Conservation (phyloP, 92 coral and sea anemone species). For the Umimayanthus kanabou region DNA sequence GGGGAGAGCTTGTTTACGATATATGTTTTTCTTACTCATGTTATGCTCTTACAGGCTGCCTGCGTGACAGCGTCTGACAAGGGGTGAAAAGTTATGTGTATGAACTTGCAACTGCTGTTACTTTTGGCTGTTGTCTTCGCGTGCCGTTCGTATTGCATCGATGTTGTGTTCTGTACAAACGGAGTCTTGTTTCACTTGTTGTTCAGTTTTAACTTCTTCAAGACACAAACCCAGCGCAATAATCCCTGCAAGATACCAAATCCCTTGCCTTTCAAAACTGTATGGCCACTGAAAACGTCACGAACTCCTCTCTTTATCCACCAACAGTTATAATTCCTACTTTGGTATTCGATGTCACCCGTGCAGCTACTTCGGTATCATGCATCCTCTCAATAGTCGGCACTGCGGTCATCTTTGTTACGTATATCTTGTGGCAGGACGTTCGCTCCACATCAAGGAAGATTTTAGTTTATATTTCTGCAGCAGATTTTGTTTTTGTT, state of each 20-base stretch:
- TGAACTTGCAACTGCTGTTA: not conserved
- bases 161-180: not conserved
- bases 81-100: not conserved
- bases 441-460: conserved; percentile 47
- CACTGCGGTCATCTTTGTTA: conserved; percentile 39
- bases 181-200: not conserved
- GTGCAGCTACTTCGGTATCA: not conserved
- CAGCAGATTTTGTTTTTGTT: conserved; percentile 46
- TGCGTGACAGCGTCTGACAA: not conserved
- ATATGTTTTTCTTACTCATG: not conserved
- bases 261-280: not conserved
- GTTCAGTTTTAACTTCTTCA: not conserved
- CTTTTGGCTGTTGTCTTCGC: not conserved
- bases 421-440: conserved; percentile 52
- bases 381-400: conserved; percentile 41
- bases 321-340: not conserved
- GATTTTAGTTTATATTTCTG: conserved; percentile 51
- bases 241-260: not conserved
- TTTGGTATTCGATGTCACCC: conserved; percentile 6
- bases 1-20: too few species aligned
- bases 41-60: too few species aligned
- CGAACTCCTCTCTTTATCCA: not conserved
- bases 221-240: not conserved
- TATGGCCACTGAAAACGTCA: not conserved
- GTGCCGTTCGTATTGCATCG: not conserved